phyloP scores from a whole-genome alignment of 2,113 vertebrate genomes.

The Callaeas wilsoni region DNA sequence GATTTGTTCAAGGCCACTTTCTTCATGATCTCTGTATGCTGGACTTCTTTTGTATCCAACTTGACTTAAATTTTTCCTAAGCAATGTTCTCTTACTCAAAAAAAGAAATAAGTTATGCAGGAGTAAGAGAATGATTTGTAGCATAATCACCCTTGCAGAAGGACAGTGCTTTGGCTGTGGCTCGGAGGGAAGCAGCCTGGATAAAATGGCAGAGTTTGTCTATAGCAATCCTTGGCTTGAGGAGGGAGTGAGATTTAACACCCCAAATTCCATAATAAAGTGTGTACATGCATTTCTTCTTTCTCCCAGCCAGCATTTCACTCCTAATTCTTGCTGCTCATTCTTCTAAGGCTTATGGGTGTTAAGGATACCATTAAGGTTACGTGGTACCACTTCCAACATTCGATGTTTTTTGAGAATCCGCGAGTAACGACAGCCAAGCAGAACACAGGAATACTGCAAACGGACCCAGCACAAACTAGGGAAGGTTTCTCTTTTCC shows the following conservation, averaged over 20 bases:
- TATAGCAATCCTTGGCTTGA: neutral
- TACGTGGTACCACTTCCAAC: neutral
- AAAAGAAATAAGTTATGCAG: neutral
- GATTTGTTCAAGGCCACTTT: neutral
- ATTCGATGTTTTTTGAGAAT: neutral
- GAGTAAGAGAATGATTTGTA: neutral
- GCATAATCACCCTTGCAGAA: neutral
- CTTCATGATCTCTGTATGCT: neutral
- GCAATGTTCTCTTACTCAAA: neutral
- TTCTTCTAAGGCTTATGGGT: neutral
- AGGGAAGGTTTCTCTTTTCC: too few species aligned
- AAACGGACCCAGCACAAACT: too few species aligned
- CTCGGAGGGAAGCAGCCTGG: neutral
- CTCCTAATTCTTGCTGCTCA: neutral
- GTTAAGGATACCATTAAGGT: neutral
- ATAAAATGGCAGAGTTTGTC: neutral
- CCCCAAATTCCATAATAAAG: neutral
- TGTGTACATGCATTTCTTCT: neutral
- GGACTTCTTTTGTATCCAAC: neutral
- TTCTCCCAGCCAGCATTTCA: neutral
- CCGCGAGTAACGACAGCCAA: neutral
- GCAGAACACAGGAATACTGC: neutral
- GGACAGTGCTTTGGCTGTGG: neutral
- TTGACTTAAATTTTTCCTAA: neutral
- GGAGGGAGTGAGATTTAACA: neutral